Evolutionary conservation across 2,113 vertebrate species (phyloP), one percentile per base, ranked within the genome.

Genomic region (Odobenus rosmarus): DNA sequence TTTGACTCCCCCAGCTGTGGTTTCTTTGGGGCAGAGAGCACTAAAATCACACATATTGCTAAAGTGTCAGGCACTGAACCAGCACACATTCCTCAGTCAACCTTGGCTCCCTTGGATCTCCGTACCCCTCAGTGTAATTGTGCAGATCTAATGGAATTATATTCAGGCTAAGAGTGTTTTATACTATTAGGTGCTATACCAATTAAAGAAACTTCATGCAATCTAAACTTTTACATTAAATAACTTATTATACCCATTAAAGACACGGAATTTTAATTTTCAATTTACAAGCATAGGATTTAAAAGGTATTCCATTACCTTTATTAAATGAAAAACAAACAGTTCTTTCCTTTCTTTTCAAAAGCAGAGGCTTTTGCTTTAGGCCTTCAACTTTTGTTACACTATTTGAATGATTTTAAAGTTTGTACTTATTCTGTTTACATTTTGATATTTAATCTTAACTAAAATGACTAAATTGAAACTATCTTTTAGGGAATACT

Each of bases 321-420:
- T 96, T 90, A 77, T 96, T 97, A 81, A 90, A 88, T 88, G 31
- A 77, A 97, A 97, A 96, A 93, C 61, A 97, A 96, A 91, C 24
- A 92, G 36, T 3, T 46, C 71, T 83, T 97, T 90, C 39, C 5
- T 94, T 95, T 95, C 23, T 89, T 39, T 39, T 39, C 39, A 39
- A 39, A 39, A 57, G 23, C 91, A 95, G 24, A 90, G 2, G 10
- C 7, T 85, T 95, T 94, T 93, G 67, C 55, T 92, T 93, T 95
- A 53, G 80, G 31, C 33, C 77, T 74, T 97, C 7, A 88, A 28
- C 11, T 33, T 93, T 92, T 92, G 6, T 77, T 90, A 55, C 14
- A 62, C 39, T 57, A 90, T 96, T 94, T 90, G 49, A 93, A 83
- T 83, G 11, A 23, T 53, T 92, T 93, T 92, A 69, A 92, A 74